Evolutionary conservation across 2,797 vertebrate genomes (phyloP).

Genomic region (Acanthurus tractus): DNA sequence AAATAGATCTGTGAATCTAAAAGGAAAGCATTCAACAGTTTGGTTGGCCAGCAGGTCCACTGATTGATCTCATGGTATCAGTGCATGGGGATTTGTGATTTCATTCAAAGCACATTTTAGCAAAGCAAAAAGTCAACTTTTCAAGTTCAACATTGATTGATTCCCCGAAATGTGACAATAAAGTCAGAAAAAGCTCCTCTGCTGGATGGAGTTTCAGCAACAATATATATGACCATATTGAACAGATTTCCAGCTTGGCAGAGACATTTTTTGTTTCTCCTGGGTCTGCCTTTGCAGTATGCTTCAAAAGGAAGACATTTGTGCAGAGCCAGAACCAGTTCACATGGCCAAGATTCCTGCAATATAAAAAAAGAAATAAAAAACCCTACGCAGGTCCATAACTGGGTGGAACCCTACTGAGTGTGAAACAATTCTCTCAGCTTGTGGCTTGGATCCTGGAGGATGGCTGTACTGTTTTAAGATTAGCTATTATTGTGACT

Average conservation of each 20-base stretch:
- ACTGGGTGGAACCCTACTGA: conserved; percentile 28
- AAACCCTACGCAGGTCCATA: conserved; percentile 28
- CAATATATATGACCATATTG: neutral
- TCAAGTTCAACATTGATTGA: conserved; percentile 3
- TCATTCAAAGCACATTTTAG: neutral
- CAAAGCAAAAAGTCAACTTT: neutral
- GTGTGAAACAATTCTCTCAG: conserved; percentile 42
- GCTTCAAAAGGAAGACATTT: conserved; percentile 19
- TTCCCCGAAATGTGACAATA: neutral
- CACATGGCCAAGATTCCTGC: conserved; percentile 17
- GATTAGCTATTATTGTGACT: conserved; percentile 34
- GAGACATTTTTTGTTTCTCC: conserved; percentile 2
- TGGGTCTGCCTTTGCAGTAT: conserved; percentile 1
- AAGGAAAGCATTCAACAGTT: neutral
- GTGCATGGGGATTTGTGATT: neutral
- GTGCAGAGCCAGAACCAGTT: conserved; percentile 27
- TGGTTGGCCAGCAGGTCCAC: neutral
- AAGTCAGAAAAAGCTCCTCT: neutral
- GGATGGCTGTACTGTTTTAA: conserved; percentile 39
- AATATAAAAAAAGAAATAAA: neutral
- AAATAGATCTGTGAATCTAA: no score
- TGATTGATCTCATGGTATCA: conserved; percentile 7
- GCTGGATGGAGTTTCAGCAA: neutral
- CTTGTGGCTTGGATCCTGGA: conserved; percentile 28
- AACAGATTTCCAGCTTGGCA: conserved; percentile 31